A percentile compares a stretch with the other conserved stretches of the same genome.
phyloP scores from a whole-genome alignment of 2,888 invertebrate species.

The Isoperla grammatica region DNA sequence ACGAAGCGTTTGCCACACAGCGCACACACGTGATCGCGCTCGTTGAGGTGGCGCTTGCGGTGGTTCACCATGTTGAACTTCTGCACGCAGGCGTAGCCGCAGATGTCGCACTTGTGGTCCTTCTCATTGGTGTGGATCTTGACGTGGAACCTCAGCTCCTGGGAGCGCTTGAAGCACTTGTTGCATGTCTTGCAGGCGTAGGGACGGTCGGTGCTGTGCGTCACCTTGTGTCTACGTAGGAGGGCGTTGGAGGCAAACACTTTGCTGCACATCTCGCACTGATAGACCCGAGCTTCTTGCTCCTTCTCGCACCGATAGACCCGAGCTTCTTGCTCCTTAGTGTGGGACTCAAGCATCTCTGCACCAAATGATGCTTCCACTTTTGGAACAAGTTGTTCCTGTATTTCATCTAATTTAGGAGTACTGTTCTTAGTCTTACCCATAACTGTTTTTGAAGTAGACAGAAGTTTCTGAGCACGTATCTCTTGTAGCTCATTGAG shows the following conservation, averaged over 20 bases:
- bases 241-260: background rate
- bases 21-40: slow-evolving; percentile 42
- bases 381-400: no score
- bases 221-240: slow-evolving; percentile 10
- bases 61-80: slow-evolving; percentile 26
- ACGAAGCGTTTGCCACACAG: slow-evolving; percentile 51
- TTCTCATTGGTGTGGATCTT: slow-evolving; percentile 9
- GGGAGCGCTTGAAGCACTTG: slow-evolving; percentile 9
- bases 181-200: slow-evolving; percentile 3
- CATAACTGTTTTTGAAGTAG: no score
- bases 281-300: no score
- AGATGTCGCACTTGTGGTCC: slow-evolving; percentile 23
- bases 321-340: no score
- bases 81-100: slow-evolving; percentile 23
- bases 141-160: slow-evolving; percentile 12
- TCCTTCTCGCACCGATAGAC: background rate
- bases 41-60: slow-evolving; percentile 26
- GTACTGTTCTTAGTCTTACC: no score
- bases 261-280: background rate
- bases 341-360: no score
- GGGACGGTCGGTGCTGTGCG: slow-evolving; percentile 25
- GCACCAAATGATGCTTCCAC: no score
- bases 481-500: no score
- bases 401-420: no score
- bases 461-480: no score